phyloP scores from a whole-genome alignment of 2,113 vertebrate genomes.

The Athene noctua region DNA sequence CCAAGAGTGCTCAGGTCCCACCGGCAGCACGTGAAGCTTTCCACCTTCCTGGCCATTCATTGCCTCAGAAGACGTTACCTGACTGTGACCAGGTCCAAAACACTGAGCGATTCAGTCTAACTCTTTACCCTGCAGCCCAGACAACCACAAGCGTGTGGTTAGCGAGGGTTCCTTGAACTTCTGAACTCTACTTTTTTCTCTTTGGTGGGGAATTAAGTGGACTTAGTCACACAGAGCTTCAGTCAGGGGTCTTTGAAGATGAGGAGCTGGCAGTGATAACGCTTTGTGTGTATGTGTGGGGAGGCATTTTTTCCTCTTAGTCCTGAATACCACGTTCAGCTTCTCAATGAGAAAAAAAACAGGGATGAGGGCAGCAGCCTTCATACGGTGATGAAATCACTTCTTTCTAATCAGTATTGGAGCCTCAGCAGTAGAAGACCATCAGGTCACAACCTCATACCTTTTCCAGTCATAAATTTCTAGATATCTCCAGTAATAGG shows the following conservation, averaged over 20 bases:
- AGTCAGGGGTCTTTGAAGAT: slow-evolving; percentile 44
- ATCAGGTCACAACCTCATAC: slow-evolving; percentile 48
- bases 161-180: slow-evolving; percentile 39
- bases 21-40: neutral
- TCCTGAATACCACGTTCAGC: neutral
- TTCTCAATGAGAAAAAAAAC: neutral
- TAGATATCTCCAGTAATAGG: slow-evolving; percentile 67
- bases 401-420: slow-evolving; percentile 49
- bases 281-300: neutral
- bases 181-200: slow-evolving; percentile 32
- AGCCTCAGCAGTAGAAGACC: slow-evolving; percentile 44
- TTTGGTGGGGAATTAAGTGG: slow-evolving; percentile 19
- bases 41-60: neutral
- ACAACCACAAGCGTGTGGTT: slow-evolving; percentile 47
- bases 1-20: neutral
- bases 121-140: neutral
- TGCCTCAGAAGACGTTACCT: fast-evolving
- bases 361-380: neutral
- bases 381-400: slow-evolving; percentile 37
- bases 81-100: neutral
- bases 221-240: slow-evolving; percentile 43
- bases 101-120: neutral
- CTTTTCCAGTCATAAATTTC: slow-evolving; percentile 68
- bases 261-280: slow-evolving; percentile 19
- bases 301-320: slow-evolving; percentile 24